These are phyloP conservation scores for Cephus sareptanus DNA, from an alignment of 2,888 invertebrate species.

Conservation along the genomic window DNA sequence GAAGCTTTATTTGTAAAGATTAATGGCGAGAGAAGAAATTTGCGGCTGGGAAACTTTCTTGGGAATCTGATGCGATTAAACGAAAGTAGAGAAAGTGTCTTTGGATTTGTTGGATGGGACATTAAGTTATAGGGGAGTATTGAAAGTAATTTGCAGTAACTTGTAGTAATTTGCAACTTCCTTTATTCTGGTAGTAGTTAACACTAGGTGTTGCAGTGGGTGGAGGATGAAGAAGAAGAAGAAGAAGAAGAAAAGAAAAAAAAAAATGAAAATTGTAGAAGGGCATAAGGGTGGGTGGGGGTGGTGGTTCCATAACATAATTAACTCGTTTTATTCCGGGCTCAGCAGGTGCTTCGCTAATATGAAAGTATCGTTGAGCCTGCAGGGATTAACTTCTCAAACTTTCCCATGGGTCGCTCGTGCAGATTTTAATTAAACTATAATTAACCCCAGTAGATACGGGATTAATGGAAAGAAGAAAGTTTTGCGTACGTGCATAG, in stretches of 20 bases:
- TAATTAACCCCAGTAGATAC: slow-evolving; percentile 46
- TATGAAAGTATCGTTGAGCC: slow-evolving; percentile 54
- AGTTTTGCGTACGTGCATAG: slow-evolving; percentile 14
- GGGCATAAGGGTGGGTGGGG: background rate
- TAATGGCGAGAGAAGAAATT: background rate
- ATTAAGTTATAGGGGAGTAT: background rate
- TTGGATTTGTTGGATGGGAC: background rate
- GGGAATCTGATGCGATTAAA: background rate
- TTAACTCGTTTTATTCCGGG: slow-evolving; percentile 52
- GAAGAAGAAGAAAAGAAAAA: slow-evolving; percentile 11
- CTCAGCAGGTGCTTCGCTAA: slow-evolving; percentile 46
- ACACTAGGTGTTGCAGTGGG: background rate
- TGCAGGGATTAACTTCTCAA: slow-evolving; percentile 56
- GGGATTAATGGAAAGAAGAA: slow-evolving; percentile 47
- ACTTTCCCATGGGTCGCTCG: slow-evolving; percentile 48
- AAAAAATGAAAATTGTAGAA: background rate
- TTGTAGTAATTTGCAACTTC: background rate
- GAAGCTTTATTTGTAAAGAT: background rate
- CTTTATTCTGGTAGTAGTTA: background rate
- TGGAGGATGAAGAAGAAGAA: slow-evolving; percentile 7
- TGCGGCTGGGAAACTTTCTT: background rate
- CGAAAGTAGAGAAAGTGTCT: background rate
- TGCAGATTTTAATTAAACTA: slow-evolving; percentile 58
- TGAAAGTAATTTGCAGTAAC: background rate
- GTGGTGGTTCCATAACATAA: slow-evolving; percentile 43